phyloP scores from a whole-genome alignment of 2,113 vertebrate genomes.

The Rallus limicola region DNA sequence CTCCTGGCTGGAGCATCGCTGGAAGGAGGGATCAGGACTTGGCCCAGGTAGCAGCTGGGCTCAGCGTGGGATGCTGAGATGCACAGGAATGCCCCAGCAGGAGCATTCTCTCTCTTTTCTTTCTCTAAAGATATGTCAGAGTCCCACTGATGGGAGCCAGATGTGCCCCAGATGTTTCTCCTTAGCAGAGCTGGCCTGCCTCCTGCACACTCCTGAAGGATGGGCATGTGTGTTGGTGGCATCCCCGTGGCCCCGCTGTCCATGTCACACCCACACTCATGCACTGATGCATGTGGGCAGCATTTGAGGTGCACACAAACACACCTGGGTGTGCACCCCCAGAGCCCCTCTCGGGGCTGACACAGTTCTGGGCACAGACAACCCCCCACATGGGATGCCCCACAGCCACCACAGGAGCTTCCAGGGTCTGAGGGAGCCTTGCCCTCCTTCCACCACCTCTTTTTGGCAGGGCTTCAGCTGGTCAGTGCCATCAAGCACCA shows the following conservation, averaged over 20 bases:
- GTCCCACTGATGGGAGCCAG: constrained; percentile 25
- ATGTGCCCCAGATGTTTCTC: constrained; percentile 51
- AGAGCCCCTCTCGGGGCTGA: background rate
- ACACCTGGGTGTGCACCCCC: background rate
- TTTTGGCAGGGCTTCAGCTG: background rate
- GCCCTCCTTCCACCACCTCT: background rate
- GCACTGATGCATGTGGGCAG: accelerated
- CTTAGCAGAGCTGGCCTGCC: background rate
- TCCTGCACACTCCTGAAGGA: background rate
- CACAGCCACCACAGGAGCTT: background rate
- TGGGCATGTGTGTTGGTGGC: background rate
- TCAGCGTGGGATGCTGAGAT: background rate
- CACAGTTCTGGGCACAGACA: background rate
- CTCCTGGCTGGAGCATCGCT: background rate
- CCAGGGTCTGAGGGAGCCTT: background rate
- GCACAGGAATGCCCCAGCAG: background rate
- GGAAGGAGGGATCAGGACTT: background rate
- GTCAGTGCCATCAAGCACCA: background rate
- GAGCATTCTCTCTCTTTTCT: background rate
- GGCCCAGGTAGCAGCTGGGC: background rate
- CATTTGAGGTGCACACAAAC: accelerated
- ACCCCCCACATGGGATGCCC: background rate
- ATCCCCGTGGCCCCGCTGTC: accelerated
- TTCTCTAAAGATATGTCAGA: background rate
- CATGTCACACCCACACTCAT: accelerated